Conservation (phyloP, 2,797 vertebrate genomes). For the Tympanoctomys barrerae region DNA sequence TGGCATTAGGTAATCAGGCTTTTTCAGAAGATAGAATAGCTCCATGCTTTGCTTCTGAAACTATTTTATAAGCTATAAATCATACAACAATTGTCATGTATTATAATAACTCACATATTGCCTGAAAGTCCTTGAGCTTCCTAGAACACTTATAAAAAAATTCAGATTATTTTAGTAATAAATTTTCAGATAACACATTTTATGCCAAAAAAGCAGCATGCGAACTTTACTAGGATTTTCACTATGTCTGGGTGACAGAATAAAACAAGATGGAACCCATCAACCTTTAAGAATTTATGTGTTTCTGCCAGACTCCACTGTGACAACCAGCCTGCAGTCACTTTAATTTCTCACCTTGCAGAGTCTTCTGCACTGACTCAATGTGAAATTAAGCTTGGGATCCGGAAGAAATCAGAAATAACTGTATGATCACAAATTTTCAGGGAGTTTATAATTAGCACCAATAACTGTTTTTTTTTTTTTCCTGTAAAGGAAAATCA, state of each 20-base stretch:
- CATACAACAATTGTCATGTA: constrained; percentile 4
- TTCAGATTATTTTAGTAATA: constrained; percentile 48
- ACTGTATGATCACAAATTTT: constrained; percentile 14
- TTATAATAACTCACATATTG: constrained; percentile 34
- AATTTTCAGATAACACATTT: constrained; percentile 41
- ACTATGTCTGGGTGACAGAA: background rate
- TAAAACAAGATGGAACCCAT: background rate
- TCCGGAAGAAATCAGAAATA: background rate
- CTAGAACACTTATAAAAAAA: constrained; percentile 43
- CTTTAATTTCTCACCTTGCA: background rate
- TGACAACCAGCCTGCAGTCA: background rate
- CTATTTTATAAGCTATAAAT: constrained; percentile 41
- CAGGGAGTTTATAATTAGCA: background rate
- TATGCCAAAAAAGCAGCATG: background rate
- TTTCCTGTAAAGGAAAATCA: background rate
- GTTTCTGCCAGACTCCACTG: background rate
- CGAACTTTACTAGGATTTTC: constrained; percentile 30
- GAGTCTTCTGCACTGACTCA: background rate
- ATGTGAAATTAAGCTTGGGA: background rate
- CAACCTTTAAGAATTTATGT: constrained; percentile 30
- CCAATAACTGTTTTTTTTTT: background rate
- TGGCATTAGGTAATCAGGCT: background rate
- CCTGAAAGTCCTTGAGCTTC: constrained; percentile 41
- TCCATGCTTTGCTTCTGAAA: background rate
- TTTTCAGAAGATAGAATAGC: constrained; percentile 2